These are phyloP conservation scores for Mycteria americana DNA, from an alignment of 2,797 vertebrate species.

Conservation along the genomic window DNA sequence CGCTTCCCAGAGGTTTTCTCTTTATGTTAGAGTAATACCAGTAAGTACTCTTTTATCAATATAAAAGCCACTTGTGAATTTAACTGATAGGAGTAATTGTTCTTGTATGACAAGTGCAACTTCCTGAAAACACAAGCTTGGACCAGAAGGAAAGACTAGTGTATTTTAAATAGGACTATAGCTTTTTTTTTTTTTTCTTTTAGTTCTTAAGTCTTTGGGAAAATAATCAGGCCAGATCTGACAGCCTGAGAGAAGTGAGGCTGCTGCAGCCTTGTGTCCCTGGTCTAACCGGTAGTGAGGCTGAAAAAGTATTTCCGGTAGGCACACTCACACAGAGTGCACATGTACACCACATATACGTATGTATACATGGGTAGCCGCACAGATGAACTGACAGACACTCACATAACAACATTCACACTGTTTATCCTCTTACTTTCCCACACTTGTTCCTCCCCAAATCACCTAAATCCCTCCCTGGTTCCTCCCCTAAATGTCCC, in stretches of 20 bases:
- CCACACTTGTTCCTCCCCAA: background rate
- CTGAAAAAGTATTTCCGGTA: background rate
- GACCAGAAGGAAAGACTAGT: background rate
- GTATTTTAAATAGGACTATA: background rate
- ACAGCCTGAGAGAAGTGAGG: background rate
- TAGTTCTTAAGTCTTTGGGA: background rate
- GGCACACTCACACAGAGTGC: background rate
- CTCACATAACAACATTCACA: background rate
- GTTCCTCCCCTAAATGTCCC: background rate
- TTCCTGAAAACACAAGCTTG: background rate
- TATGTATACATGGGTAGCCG: background rate
- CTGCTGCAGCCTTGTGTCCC: background rate
- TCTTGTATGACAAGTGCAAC: background rate
- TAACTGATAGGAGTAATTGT: background rate
- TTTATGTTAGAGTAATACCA: background rate
- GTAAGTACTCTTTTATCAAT: background rate
- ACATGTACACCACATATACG: too few species aligned
- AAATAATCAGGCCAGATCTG: background rate
- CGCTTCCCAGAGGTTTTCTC: background rate
- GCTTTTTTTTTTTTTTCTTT: background rate
- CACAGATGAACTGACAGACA: background rate
- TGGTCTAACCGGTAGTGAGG: background rate
- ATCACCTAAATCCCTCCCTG: background rate
- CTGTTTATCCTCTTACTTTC: background rate
- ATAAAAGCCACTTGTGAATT: background rate